Conservation (phyloP, 1,140 invertebrate genomes). For the Pinna nobilis region DNA sequence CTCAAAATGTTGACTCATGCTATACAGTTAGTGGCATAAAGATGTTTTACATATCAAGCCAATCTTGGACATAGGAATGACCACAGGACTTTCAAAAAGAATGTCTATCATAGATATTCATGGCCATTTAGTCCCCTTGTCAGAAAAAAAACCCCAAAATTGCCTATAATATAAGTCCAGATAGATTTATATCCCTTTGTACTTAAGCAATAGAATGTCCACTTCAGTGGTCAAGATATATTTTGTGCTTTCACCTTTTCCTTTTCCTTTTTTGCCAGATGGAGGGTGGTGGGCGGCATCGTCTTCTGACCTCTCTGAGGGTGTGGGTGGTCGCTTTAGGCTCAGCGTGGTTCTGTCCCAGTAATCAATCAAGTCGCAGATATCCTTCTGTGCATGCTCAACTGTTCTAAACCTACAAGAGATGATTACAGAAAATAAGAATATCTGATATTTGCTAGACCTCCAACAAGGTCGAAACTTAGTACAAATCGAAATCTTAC, state of each 20-base stretch:
- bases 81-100: too few relatives aligned
- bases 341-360: constrained; percentile 71
- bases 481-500: too few relatives aligned
- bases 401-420: constrained; percentile 70
- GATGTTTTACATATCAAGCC: too few relatives aligned
- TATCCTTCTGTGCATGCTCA: constrained; percentile 71
- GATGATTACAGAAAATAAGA: background rate
- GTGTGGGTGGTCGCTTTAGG: constrained; percentile 63
- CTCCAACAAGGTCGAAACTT: too few relatives aligned
- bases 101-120: too few relatives aligned
- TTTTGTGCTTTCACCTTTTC: constrained; percentile 32
- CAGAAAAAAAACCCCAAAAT: background rate
- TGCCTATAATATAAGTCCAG: background rate
- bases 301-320: constrained; percentile 69
- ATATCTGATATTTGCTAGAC: too few relatives aligned
- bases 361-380: constrained; percentile 67
- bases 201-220: background rate
- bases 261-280: constrained; percentile 71
- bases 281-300: constrained; percentile 61
- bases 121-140: too few relatives aligned
- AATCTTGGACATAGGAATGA: too few relatives aligned
- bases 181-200: background rate
- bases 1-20: too few relatives aligned
- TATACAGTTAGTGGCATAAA: too few relatives aligned
- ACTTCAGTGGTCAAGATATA: background rate